Base-by-base conservation (phyloP, 92 coral and sea anemone genomes). In the Montipora capitata region DNA sequence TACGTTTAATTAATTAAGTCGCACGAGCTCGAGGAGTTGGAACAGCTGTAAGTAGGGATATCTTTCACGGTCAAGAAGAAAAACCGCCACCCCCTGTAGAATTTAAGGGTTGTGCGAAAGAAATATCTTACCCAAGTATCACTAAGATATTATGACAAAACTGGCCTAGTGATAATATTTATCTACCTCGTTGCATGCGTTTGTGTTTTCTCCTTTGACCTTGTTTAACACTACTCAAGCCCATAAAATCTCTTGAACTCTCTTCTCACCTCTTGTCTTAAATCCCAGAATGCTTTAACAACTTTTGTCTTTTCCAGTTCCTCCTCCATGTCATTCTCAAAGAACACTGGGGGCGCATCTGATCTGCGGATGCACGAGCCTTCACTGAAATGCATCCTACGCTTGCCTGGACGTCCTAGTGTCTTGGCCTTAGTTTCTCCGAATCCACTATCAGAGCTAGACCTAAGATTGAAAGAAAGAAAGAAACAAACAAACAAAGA, bases 201-300 rank as follows among this genome's bases (percentile, higher is more conserved):
- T 45, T 45, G 51, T 8, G 6, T 4, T 45, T 45, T 45, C 9
- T 45, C 51, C 9, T 45, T 45, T 45, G 51, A 45, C 9, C 51
- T 5, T 45, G 51, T 45, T 45, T 45, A 45, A 27, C 35, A 27
- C 35, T 27, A 27, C 35, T 27, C 35, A 27, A 27, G 35, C 35
- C 35, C 35, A 27, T 27, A 27, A 27, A 27, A 27, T 27, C 7
- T 38, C 7, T 56, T 44, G 40, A n/a, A 73, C 4, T 15, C 4
- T 3, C 2, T 16, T 43, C 90, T 71, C 41, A 97, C 99, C 98
- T 97, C 99, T 92, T 97, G 99, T 16, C 99, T 83, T 20, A 97
- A 79, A 57, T 97, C 99, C 99, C 97, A 94, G 91, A 97, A 97
- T 51, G 99, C 98, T 16, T 95, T 93, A 81, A 97, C 96, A 79